phyloP scores from a whole-genome alignment of 2,888 invertebrate species.

The Tortricodes alternella region DNA sequence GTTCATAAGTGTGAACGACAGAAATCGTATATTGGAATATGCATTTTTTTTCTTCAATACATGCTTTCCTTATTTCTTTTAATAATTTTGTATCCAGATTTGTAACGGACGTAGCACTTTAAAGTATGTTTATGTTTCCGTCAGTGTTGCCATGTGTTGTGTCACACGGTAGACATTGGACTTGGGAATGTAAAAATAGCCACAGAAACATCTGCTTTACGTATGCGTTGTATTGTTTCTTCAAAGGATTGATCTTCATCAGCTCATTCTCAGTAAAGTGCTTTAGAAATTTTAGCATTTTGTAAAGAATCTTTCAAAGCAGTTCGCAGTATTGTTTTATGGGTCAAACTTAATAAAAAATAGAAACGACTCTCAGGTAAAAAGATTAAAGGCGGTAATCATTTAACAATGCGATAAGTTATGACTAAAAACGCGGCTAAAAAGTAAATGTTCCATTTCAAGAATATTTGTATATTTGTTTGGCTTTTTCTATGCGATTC shows the following conservation, averaged over 20 bases:
- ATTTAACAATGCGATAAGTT: too few relatives aligned
- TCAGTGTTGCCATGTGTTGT: constrained; percentile 3
- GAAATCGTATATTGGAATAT: too few relatives aligned
- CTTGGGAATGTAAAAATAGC: constrained; percentile 22
- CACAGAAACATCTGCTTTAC: constrained; percentile 13
- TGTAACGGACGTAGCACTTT: background rate
- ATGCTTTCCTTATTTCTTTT: constrained; percentile 7
- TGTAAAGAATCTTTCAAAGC: too few relatives aligned
- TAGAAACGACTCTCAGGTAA: too few relatives aligned
- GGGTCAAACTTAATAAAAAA: too few relatives aligned
- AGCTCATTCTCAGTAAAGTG: background rate
- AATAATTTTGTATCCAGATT: background rate
- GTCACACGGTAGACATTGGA: constrained; percentile 21
- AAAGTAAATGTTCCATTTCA: too few relatives aligned
- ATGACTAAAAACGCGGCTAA: too few relatives aligned
- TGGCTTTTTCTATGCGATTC: too few relatives aligned
- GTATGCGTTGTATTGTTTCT: constrained; percentile 16
- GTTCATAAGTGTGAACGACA: too few relatives aligned
- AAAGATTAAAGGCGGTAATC: too few relatives aligned
- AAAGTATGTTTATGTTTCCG: constrained; percentile 22
- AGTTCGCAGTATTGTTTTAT: background rate
- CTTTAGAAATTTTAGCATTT: background rate
- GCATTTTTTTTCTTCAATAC: background rate
- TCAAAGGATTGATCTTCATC: background rate
- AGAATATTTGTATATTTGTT: too few relatives aligned